These are phyloP conservation scores for Habropoda laboriosa DNA, from an alignment of 1,140 invertebrate species.

Conservation along the genomic window DNA sequence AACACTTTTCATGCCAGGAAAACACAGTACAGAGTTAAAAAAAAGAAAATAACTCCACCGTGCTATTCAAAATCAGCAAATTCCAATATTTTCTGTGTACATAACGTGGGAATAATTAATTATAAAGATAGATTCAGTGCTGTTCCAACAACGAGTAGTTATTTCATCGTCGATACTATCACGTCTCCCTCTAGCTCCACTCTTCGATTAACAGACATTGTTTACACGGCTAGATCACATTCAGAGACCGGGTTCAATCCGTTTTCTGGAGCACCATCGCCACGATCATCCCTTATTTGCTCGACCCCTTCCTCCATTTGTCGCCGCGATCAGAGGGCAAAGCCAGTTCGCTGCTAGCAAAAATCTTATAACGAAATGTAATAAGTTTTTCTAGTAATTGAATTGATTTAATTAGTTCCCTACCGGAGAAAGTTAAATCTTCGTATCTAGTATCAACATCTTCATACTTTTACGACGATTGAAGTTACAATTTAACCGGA, in stretches of 20 bases:
- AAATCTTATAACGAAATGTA: not conserved
- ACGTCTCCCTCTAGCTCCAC: not conserved
- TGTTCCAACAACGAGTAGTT: not conserved
- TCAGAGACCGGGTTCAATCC: conserved; percentile 35
- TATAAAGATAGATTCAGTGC: not conserved
- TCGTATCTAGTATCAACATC: too few relatives aligned
- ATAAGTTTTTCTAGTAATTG: not conserved
- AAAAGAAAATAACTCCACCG: too few relatives aligned
- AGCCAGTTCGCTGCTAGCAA: not conserved
- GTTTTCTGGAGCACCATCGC: conserved; percentile 23
- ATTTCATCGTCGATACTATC: conserved; percentile 24
- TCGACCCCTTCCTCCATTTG: conserved; percentile 10
- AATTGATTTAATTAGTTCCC: not conserved
- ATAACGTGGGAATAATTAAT: not conserved
- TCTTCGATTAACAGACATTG: conserved; percentile 77
- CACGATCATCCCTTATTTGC: conserved; percentile 45
- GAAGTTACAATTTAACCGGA: too few relatives aligned
- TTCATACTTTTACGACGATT: too few relatives aligned
- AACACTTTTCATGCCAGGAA: too few relatives aligned
- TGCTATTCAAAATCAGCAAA: too few relatives aligned
- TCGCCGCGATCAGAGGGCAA: not conserved
- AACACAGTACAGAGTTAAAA: too few relatives aligned
- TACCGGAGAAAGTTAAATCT: too few relatives aligned
- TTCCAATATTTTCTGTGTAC: too few relatives aligned
- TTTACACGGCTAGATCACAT: conserved; percentile 71